Evolutionary conservation across 1,140 invertebrate genomes (phyloP), one percentile per base, ranked within the genome.

Genomic region (Ruditapes philippinarum): DNA sequence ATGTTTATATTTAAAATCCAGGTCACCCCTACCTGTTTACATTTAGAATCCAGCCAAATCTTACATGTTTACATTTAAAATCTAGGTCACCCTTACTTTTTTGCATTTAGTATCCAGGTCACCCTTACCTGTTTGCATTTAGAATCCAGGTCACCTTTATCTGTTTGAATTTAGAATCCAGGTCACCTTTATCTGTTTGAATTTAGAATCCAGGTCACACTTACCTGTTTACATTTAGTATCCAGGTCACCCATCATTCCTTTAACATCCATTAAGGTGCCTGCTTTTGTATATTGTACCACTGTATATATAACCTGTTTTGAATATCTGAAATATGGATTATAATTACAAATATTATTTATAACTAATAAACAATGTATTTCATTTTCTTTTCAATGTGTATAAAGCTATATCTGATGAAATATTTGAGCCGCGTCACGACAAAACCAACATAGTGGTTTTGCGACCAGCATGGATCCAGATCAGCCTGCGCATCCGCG

Each of bases 231-330:
- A 78, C 70, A 76, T 25, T 57, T 51, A 28, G 68, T 40, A 25
- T 42, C 38, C 22, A 78, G 51, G 45, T 78, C 73, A n/a, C 11
- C 19, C 0, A 86, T 38, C 51, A 60, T 19, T 11, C 1, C 22
- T 22, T 76, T 76, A 0, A 54, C 54, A 45, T 73, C 73, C 3
- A 57, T 31, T n/a, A 78, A 4, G 5, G 33, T 2, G 28, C 14
- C 70, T 45, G 84, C 70, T 54, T 86, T 86, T 1, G 84, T 78
- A 31, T 86, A 86, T 4, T 86, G 70, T 60, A 86, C 70, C 28
- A 33, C 70, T 25, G 81, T 84, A 11, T 49, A 45, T 45, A 84
- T 54, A 9, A 19, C 31, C 28, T 49, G 42, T 19, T 45, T 73
- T 19, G 28, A 40, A 36, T 19, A 49, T 45, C 78, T 89, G 14